Percentiles rank a stretch among this genome's conserved stretches.
Evolutionary conservation across 1,140 invertebrate genomes (phyloP).

Genomic region (Bombus superbus): DNA sequence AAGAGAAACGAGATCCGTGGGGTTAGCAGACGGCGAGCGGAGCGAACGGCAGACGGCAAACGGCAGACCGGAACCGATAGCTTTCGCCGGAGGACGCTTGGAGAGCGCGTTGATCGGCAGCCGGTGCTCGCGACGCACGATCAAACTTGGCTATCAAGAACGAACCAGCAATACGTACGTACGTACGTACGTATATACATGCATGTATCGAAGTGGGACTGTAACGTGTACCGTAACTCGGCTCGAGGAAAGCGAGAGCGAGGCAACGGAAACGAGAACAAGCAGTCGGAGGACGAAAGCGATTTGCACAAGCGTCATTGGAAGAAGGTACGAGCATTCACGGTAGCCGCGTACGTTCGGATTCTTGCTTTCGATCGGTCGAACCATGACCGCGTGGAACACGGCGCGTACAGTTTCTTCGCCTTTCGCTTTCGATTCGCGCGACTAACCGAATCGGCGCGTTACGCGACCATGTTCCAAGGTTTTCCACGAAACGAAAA

Average conservation of each 20-base stretch:
- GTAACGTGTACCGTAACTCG: background rate
- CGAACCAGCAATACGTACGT: background rate
- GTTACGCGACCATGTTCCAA: background rate
- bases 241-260: background rate
- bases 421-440: background rate
- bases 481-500: slow-evolving; percentile 19
- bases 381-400: background rate
- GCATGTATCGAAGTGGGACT: background rate
- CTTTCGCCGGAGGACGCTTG: slow-evolving; percentile 4
- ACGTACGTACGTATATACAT: too few relatives aligned
- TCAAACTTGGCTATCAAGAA: background rate
- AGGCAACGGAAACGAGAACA: background rate
- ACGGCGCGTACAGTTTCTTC: background rate
- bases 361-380: background rate
- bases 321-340: background rate
- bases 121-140: background rate
- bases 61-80: slow-evolving; percentile 38
- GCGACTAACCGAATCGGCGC: background rate
- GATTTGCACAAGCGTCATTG: background rate
- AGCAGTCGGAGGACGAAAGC: background rate
- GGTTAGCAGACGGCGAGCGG: slow-evolving; percentile 27
- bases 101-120: slow-evolving; percentile 1
- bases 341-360: background rate
- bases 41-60: slow-evolving; percentile 16
- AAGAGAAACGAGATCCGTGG: background rate